Percentiles rank a stretch among this genome's conserved stretches.
Evolutionary conservation across 2,888 invertebrate species (phyloP).

Genomic region (Tricholauxania praeusta): DNA sequence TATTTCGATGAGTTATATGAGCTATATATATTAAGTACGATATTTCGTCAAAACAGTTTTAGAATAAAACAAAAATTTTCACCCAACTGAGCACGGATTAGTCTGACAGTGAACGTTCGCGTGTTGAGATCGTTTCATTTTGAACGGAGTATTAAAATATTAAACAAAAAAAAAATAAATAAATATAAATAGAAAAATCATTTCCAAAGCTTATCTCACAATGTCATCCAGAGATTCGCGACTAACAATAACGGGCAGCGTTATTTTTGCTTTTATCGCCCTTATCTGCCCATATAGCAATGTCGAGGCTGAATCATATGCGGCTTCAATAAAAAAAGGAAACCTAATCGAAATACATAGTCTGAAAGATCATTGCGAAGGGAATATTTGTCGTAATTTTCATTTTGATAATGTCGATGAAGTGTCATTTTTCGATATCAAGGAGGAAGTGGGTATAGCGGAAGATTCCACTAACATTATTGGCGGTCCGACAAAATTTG

Average conservation of each 20-base stretch:
- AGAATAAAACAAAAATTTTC: background rate
- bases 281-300: no score
- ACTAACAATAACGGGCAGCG: no score
- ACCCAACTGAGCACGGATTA: background rate
- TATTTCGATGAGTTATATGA: background rate
- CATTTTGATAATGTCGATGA: conserved; percentile 45
- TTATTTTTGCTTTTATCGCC: no score
- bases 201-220: background rate
- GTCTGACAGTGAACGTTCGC: background rate
- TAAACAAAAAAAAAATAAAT: no score
- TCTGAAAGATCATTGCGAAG: conserved; percentile 43
- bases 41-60: background rate
- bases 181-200: no score
- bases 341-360: conserved; percentile 41
- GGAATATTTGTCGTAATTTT: conserved; percentile 52
- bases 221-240: background rate
- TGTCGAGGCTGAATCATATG: no score
- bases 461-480: conserved; percentile 53
- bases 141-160: no score
- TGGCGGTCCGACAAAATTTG: conserved; percentile 24
- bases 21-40: background rate
- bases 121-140: background rate
- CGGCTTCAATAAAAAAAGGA: no score
- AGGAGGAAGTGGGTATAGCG: conserved; percentile 52
- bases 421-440: conserved; percentile 56